Base-by-base conservation (phyloP, 2,888 invertebrate genomes). In the Nymphalis c-album region DNA sequence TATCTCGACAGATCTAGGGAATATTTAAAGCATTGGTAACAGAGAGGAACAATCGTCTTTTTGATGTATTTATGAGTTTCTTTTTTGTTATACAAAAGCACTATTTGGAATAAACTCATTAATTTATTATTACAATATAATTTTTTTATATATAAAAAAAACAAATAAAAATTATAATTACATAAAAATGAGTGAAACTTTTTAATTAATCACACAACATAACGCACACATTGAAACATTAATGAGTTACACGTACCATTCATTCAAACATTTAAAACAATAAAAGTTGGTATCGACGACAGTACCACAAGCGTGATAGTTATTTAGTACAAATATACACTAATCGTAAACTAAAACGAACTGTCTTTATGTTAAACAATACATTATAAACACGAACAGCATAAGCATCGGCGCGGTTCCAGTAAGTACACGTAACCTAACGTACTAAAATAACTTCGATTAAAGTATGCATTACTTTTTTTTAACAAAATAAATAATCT, bases 391-490 rank as follows among this genome's bases (percentile, higher is more conserved):
- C 75, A 79, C 80, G 78, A 78, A 79, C 35, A 66, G 53, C 55
- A 46, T 48, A 66, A 45, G 63, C 62, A 62, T 55, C 58, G 45
- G 58, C 60, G 65, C 45, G 67, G 35, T 80, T 82, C 80, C 76
- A 85, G 81, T 87, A 87, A 86, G 85, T 85, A 89, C 85, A 77
- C 77, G 80, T 81, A 81, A 78, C 83, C 76, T 79, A 77, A 77
- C 71, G 73, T 75, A 77, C 79, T 77, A 78, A 40, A 40, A 78
- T 48, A 60, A 48, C 18, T 46, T 75, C 75, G 77, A 82, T 80
- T 80, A 84, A 85, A 85, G 80, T 84, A 84, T 76, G 81, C 73
- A 78, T 82, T 84, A 84, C 80, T 70, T 66, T 80, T 66, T 80
- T 22, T 79, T 78, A 82, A 82, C 81, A 79, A 83, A 87, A 88